phyloP scores from a whole-genome alignment of 2,113 vertebrate species.

The Elgaria multicarinata region DNA sequence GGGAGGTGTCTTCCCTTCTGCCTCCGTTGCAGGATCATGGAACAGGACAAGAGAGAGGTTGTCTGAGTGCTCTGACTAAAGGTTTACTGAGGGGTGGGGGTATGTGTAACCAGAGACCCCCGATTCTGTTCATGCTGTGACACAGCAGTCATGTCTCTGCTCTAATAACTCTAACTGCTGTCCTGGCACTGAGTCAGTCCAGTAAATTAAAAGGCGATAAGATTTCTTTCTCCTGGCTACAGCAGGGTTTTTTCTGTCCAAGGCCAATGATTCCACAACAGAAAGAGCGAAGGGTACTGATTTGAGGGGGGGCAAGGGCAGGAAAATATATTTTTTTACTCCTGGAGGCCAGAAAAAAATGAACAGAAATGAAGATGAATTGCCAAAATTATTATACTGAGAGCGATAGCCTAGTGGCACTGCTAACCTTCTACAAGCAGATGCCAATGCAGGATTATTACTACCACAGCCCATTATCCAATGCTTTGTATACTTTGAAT shows the following conservation, averaged over 20 bases:
- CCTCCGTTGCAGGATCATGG: constrained; percentile 46
- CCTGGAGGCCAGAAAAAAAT: neutral
- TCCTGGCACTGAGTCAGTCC: constrained; percentile 61
- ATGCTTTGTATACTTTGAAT: constrained; percentile 20
- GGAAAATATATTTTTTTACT: neutral
- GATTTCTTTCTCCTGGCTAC: constrained; percentile 58
- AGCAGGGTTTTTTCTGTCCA: constrained; percentile 31
- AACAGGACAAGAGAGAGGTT: neutral
- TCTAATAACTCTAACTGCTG: constrained; percentile 52
- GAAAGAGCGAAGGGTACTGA: constrained; percentile 10
- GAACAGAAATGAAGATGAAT: neutral
- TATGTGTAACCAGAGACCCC: constrained; percentile 71
- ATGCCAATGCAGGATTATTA: neutral
- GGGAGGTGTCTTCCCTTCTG: neutral
- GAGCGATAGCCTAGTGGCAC: neutral
- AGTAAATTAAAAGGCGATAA: constrained; percentile 71
- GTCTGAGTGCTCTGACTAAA: constrained; percentile 30
- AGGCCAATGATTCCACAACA: constrained; percentile 21
- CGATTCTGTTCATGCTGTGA: constrained; percentile 59
- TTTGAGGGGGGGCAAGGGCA: neutral
- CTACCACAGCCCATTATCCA: neutral
- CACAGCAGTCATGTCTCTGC: constrained; percentile 49
- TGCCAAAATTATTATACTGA: neutral
- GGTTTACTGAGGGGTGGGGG: constrained; percentile 47
- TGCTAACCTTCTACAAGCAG: neutral